These are phyloP conservation scores for Liopterus haemorrhoidalis DNA, from an alignment of 2,888 invertebrate species.

Conservation along the genomic window DNA sequence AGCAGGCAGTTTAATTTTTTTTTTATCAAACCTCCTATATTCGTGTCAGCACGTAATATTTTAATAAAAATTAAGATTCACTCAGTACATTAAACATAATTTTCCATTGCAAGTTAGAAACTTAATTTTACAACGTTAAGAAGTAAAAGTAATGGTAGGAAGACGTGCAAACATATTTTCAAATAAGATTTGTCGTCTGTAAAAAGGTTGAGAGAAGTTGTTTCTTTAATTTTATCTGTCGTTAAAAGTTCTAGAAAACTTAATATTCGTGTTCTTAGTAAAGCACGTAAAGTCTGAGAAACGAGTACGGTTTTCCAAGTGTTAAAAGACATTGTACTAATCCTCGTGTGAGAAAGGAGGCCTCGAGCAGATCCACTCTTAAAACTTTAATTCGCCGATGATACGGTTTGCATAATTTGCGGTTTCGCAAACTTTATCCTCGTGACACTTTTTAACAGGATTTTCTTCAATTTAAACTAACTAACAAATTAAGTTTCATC, in stretches of 20 bases:
- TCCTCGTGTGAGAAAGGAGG: background rate
- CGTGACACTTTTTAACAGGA: conserved; percentile 22
- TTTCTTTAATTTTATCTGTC: conserved; percentile 21
- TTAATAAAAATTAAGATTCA: too few species aligned
- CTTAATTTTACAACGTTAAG: too few species aligned
- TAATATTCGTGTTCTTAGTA: conserved; percentile 22
- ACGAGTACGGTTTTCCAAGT: background rate
- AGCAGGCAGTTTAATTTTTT: too few species aligned
- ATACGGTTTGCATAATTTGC: conserved; percentile 31
- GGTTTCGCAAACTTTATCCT: conserved; percentile 17
- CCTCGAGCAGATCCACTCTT: conserved; percentile 16
- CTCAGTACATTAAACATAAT: too few species aligned
- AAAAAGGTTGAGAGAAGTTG: conserved; percentile 19
- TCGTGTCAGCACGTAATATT: too few species aligned
- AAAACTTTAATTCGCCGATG: conserved; percentile 30
- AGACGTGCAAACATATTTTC: too few species aligned
- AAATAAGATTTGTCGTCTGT: too few species aligned
- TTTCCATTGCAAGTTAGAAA: too few species aligned
- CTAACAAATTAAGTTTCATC: conserved; percentile 13
- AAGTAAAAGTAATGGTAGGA: too few species aligned
- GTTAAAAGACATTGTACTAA: background rate
- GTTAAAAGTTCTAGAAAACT: conserved; percentile 21
- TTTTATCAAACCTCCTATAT: too few species aligned
- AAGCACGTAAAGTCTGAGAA: conserved; percentile 10
- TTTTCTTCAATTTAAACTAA: conserved; percentile 22